Evolutionary conservation across 2,797 vertebrate species (phyloP), one percentile per base, ranked within the genome.

Genomic region (Sebastiscus albofasciatus): DNA sequence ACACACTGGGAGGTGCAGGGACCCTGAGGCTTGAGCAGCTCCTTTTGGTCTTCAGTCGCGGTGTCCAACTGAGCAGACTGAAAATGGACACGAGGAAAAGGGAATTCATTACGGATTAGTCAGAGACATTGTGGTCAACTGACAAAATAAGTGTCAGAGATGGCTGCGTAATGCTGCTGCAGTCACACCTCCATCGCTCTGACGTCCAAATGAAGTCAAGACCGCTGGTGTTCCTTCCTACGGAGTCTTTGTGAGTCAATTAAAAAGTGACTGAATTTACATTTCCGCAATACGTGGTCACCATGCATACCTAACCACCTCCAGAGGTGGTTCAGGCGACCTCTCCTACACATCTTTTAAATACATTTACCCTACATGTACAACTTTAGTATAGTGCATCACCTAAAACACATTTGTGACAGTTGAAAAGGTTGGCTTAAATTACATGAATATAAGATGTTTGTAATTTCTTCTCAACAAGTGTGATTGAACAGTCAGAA

Each of bases 41-140:
- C 91, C 58, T 94, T 90, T 24, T 94, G 95, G 86, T 94, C 93
- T 67, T 88, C 93, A 52, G 95, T 96, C 0, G 93, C 93, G 2
- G 86, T 93, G 90, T 96, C 95, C 84, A 96, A 77, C 89, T 96
- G 95, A 64, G 91, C 82, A 66, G 82, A 76, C 96, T 96, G 46
- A 75, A 70, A 54, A 79, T 12, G 1, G 71, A 73, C 36, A 75
- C 3, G 3, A 72, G 34, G 2, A 67, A 46, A 59, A 67, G 5
- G 4, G 6, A 60, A 72, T 46, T 24, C 3, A 67, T 84, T 55
- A 60, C 2, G 3, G 7, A 61, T 22, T 24, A 3, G n/a, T 22
- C 31, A 33, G 67, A 29, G 2, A 67, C n/a, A 71, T 27, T 3
- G 0, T 24, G 5, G 26, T 42, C 3, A 70, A 39, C 29, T 49